Evolutionary conservation across 1,140 invertebrate species (phyloP).

Genomic region (Mamestra configurata): DNA sequence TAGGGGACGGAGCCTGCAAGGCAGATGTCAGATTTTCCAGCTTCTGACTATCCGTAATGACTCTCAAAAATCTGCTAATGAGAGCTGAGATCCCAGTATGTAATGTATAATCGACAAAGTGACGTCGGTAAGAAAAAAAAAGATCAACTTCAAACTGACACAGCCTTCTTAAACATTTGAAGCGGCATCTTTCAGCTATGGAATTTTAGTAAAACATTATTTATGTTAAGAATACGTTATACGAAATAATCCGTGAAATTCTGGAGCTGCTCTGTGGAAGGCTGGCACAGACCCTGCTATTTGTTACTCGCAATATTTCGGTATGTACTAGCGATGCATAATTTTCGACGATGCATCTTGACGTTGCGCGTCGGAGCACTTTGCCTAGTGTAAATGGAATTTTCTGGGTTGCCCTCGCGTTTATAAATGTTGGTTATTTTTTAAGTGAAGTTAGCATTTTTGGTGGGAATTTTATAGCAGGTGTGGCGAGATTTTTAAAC

Average conservation of each 20-base stretch:
- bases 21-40: no score
- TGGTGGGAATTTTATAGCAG: slow-evolving; percentile 7
- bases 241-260: slow-evolving; percentile 39
- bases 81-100: no score
- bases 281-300: background rate
- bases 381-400: slow-evolving; percentile 40
- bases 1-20: no score
- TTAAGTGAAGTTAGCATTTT: slow-evolving; percentile 26
- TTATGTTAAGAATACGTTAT: slow-evolving; percentile 33
- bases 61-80: no score
- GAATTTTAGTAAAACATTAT: slow-evolving; percentile 31
- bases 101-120: no score
- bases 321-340: slow-evolving; percentile 36
- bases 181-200: background rate
- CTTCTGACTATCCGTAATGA: no score
- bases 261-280: slow-evolving; percentile 18
- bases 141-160: slow-evolving; percentile 56
- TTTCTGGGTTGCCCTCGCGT: slow-evolving; percentile 30
- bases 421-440: slow-evolving; percentile 36
- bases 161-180: slow-evolving; percentile 47
- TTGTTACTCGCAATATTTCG: slow-evolving; percentile 35
- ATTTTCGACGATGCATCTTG: slow-evolving; percentile 45
- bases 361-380: slow-evolving; percentile 33
- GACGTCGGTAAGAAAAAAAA: no score
- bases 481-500: background rate